Base-by-base conservation (phyloP, 2,888 invertebrate species). In the Meliscaeva auricollis region DNA sequence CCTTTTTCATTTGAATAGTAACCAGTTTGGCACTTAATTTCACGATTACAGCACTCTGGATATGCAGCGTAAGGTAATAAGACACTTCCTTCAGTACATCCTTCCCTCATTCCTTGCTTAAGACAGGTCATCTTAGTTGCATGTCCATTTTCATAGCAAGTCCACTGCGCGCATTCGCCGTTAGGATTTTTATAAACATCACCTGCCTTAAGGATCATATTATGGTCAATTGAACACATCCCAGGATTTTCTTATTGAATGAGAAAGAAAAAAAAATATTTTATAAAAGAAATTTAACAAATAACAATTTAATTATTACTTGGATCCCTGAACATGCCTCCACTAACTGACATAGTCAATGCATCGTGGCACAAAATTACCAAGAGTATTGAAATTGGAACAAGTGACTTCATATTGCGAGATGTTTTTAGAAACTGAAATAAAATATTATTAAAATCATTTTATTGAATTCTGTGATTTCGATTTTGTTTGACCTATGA, bases 31-130 rank as follows among this genome's bases (percentile, higher is more conserved):
- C 83, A 83, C 7, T 20, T 74, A 3, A 83, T 83, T 32, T 83
- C 69, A 7, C 78, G 78, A 13, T 44, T 69, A 64, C 83, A 83
- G 22, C 83, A 83, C 17, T 78, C 69, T 30, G 83, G 83, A 22
- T 60, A 83, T 1, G 30, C 20, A 3, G 83, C 73, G 2, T 56
- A 13, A 15, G 83, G 83, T 8, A 17, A 46, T 1, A 83, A 3
- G 35, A 77, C 66, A 1, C 44, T 17, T 9, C 83, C 83, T 26
- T 83, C 83, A 7, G 30, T 73, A 17, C 83, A 83, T 41, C 83
- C 83, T 13, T 73, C 69, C 38, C 83, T 66, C 83, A 83, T 83
- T 20, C 78, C 78, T 35, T 69, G 73, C 38, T 78, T 78, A 22
- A 74, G 8, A 26, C 83, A 83, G 2, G 30, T 64, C 62, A 69